phyloP scores from a whole-genome alignment of 2,113 vertebrate species.

The Saguinus imperator region DNA sequence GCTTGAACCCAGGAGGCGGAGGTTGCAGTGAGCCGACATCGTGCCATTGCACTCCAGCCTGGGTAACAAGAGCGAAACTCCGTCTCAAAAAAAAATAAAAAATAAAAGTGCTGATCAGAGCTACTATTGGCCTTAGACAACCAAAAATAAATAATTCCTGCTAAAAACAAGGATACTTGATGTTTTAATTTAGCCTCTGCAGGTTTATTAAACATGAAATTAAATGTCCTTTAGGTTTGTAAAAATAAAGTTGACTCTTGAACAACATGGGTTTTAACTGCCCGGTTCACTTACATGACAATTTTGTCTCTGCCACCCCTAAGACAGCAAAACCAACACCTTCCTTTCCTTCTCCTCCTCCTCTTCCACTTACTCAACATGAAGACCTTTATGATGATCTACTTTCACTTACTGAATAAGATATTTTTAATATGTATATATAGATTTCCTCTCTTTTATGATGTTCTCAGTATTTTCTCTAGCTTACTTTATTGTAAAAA shows the following conservation, averaged over 20 bases:
- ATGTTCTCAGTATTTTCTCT: background rate
- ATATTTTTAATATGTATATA: background rate
- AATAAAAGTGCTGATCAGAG: background rate
- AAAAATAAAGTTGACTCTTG: background rate
- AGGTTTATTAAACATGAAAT: background rate
- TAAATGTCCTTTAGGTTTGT: background rate
- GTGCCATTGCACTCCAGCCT: no score
- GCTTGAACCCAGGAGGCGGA: no score
- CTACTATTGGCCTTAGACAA: conserved; percentile 21
- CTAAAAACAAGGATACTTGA: background rate
- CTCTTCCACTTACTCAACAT: background rate
- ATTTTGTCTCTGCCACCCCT: background rate
- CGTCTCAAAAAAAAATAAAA: no score
- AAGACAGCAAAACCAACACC: background rate
- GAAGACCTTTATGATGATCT: background rate
- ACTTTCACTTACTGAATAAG: background rate
- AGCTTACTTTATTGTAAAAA: background rate
- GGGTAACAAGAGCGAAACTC: no score
- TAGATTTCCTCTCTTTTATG: background rate
- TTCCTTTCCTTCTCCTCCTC: background rate
- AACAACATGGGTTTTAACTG: background rate
- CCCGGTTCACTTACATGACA: background rate
- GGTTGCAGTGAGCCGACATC: no score
- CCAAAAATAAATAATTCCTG: background rate
- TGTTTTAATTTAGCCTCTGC: conserved; percentile 28